These are phyloP conservation scores for Argyrosomus japonicus DNA, from an alignment of 2,113 vertebrate species.

Conservation along the genomic window DNA sequence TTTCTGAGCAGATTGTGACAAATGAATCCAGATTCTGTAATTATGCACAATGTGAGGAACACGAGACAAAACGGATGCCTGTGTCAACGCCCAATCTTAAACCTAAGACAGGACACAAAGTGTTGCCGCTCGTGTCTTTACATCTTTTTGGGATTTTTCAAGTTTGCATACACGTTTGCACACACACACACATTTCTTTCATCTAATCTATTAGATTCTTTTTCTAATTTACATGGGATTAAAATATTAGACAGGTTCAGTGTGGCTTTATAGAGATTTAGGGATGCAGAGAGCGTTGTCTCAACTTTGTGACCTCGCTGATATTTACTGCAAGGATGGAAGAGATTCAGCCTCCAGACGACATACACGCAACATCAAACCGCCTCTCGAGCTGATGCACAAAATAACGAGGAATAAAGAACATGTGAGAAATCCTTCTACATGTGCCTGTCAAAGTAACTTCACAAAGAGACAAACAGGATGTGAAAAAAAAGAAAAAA, in stretches of 20 bases:
- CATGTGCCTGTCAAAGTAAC: not conserved
- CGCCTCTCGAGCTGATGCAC: not conserved
- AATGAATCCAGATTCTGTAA: constrained; percentile 9
- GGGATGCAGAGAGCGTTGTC: not conserved
- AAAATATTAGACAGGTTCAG: constrained; percentile 38
- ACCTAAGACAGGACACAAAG: not conserved
- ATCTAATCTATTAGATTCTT: constrained; percentile 32
- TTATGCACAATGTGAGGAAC: not conserved
- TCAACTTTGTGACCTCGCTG: constrained; percentile 21
- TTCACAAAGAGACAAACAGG: not conserved
- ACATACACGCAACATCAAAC: not conserved
- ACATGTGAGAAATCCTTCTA: not conserved
- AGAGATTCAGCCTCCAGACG: constrained; percentile 33
- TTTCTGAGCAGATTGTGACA: constrained; percentile 27
- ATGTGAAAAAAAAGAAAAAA: no score
- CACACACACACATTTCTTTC: constrained; percentile 1
- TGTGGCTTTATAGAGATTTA: constrained; percentile 25
- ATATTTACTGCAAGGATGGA: constrained; percentile 17
- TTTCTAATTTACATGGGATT: constrained; percentile 59
- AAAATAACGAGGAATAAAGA: not conserved
- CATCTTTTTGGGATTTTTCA: not conserved
- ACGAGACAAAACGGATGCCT: not conserved
- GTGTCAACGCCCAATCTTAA: not conserved
- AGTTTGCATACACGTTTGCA: constrained; percentile 1
- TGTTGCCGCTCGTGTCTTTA: not conserved